Evolutionary conservation across 2,797 vertebrate species (phyloP).

Genomic region (Clarias platycephalus): DNA sequence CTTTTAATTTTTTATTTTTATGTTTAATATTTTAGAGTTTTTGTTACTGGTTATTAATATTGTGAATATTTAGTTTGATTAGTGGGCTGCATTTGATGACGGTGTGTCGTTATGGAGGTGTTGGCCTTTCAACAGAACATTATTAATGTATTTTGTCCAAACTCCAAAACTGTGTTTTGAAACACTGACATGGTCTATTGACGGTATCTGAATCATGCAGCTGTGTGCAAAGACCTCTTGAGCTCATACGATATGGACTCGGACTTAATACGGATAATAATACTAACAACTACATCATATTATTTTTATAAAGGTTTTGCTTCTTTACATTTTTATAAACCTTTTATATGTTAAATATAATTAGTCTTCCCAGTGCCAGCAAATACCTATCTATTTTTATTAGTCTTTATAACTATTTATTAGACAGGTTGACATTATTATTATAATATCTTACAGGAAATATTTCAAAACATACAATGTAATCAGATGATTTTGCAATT

Average conservation of each 20-base stretch:
- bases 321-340: neutral
- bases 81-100: neutral
- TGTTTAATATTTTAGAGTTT: neutral
- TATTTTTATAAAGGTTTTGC: neutral
- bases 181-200: constrained; percentile 69
- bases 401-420: constrained; percentile 2
- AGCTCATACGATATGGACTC: constrained; percentile 27
- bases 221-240: constrained; percentile 41
- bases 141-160: constrained; percentile 65
- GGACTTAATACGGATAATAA: constrained; percentile 4
- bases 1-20: neutral
- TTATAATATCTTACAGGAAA: neutral
- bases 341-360: neutral
- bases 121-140: constrained; percentile 58
- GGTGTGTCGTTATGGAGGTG: constrained; percentile 60
- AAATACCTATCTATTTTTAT: neutral
- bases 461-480: neutral
- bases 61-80: neutral
- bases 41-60: neutral
- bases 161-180: constrained; percentile 58
- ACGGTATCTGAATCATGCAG: constrained; percentile 70
- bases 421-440: neutral
- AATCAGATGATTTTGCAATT: neutral
- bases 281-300: neutral
- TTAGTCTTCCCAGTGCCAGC: neutral